phyloP scores from a whole-genome alignment of 2,888 invertebrate genomes.

The Drosophila algonquin region DNA sequence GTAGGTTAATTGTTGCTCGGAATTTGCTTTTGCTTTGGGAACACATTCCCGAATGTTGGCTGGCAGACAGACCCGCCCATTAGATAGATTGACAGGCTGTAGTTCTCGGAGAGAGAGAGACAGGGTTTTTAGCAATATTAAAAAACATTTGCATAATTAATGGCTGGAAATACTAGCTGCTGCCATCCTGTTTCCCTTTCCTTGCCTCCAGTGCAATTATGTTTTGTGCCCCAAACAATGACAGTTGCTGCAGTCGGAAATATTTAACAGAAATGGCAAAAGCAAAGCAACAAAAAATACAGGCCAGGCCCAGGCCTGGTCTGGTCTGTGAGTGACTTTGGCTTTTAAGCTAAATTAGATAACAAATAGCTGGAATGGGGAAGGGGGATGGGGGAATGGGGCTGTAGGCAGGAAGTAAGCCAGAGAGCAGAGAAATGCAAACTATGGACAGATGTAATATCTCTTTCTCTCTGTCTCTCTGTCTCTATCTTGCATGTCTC shows the following conservation, averaged over 20 bases:
- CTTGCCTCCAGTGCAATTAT: constrained; percentile 42
- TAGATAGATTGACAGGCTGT: constrained; percentile 63
- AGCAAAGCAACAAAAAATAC: constrained; percentile 30
- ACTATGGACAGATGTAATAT: constrained; percentile 13
- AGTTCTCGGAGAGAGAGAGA: not conserved
- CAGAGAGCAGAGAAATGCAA: constrained; percentile 13
- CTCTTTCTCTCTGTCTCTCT: not conserved
- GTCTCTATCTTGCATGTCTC: not conserved
- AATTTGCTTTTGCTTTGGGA: constrained; percentile 12
- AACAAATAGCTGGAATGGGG: constrained; percentile 49
- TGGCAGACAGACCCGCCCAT: constrained; percentile 41
- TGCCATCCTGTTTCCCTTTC: constrained; percentile 15
- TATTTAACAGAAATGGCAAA: constrained; percentile 50
- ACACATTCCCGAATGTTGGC: not conserved
- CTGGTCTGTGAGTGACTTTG: constrained; percentile 31
- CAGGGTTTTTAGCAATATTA: constrained; percentile 51
- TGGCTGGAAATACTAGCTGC: constrained; percentile 61
- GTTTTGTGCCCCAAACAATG: constrained; percentile 60
- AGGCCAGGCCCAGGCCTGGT: constrained; percentile 14
- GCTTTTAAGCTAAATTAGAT: constrained; percentile 65
- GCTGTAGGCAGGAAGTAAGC: constrained; percentile 31
- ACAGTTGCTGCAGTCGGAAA: constrained; percentile 67
- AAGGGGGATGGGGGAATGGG: not conserved
- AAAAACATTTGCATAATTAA: constrained; percentile 72
- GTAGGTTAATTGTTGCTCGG: constrained; percentile 65